Evolutionary conservation across 2,888 invertebrate species (phyloP).

Genomic region (Octonoba sinensis): DNA sequence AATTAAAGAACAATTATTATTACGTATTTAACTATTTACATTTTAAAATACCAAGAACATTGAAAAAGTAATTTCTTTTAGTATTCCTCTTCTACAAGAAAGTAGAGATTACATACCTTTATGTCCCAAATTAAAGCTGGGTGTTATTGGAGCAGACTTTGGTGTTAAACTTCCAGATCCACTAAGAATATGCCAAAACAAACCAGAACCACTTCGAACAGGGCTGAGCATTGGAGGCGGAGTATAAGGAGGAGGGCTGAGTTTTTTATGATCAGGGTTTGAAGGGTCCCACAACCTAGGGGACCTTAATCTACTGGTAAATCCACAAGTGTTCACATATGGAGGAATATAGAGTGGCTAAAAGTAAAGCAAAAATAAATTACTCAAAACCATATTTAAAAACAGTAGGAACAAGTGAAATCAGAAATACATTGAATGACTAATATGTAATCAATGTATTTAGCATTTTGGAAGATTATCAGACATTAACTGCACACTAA

Average conservation of each 20-base stretch:
- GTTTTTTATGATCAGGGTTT: slow-evolving; percentile 53
- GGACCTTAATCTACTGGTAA: slow-evolving; percentile 75
- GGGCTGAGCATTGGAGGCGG: slow-evolving; percentile 96
- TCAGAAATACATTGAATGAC: no score
- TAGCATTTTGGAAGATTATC: neutral
- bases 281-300: slow-evolving; percentile 70
- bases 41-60: neutral
- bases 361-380: slow-evolving; percentile 6
- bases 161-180: slow-evolving; percentile 67
- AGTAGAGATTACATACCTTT: slow-evolving; percentile 32
- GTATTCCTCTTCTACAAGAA: no score
- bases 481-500: slow-evolving; percentile 7
- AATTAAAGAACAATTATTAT: neutral
- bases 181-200: slow-evolving; percentile 77
- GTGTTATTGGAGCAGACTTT: slow-evolving; percentile 70
- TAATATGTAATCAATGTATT: neutral
- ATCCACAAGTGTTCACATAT: slow-evolving; percentile 73
- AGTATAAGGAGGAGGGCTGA: slow-evolving; percentile 80
- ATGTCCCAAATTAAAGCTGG: slow-evolving; percentile 47
- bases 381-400: neutral
- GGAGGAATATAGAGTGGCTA: slow-evolving; percentile 72
- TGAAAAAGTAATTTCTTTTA: no score
- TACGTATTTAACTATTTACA: neutral
- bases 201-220: slow-evolving; percentile 86
- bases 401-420: no score